phyloP scores from a whole-genome alignment of 2,797 vertebrate genomes.

The Clamator glandarius region DNA sequence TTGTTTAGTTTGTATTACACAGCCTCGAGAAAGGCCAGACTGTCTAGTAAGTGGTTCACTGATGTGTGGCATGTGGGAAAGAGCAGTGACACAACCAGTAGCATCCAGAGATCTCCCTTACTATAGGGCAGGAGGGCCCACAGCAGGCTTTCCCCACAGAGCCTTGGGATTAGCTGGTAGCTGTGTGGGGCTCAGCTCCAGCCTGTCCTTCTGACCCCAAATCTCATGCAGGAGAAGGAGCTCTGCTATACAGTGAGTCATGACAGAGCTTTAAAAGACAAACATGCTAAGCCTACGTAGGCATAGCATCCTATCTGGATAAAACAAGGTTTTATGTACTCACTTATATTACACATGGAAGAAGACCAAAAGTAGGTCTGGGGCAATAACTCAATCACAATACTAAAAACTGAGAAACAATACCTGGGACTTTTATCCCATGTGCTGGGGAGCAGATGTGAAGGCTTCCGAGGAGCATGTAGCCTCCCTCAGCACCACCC shows the following conservation, averaged over 20 bases:
- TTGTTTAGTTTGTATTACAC: conserved; percentile 7
- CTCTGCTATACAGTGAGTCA: neutral
- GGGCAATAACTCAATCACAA: neutral
- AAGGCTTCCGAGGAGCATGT: neutral
- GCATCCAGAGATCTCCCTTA: neutral
- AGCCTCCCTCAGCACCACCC: neutral
- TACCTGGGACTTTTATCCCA: neutral
- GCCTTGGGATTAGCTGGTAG: neutral
- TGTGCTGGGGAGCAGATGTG: neutral
- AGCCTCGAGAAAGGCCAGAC: neutral
- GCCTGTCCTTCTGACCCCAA: neutral
- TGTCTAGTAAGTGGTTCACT: neutral
- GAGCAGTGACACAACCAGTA: neutral
- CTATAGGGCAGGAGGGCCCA: neutral
- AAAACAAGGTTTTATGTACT: neutral
- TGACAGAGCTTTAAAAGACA: neutral
- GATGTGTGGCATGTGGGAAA: neutral
- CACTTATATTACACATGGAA: neutral
- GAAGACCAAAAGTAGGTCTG: neutral
- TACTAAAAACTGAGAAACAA: neutral
- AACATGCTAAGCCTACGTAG: neutral
- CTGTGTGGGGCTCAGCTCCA: neutral
- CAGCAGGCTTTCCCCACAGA: neutral
- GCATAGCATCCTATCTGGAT: neutral
- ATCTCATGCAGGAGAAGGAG: neutral